A percentile compares a stretch with the other conserved stretches of the same genome.
phyloP scores from a whole-genome alignment of 2,113 vertebrate genomes.

The Carassius carassius region DNA sequence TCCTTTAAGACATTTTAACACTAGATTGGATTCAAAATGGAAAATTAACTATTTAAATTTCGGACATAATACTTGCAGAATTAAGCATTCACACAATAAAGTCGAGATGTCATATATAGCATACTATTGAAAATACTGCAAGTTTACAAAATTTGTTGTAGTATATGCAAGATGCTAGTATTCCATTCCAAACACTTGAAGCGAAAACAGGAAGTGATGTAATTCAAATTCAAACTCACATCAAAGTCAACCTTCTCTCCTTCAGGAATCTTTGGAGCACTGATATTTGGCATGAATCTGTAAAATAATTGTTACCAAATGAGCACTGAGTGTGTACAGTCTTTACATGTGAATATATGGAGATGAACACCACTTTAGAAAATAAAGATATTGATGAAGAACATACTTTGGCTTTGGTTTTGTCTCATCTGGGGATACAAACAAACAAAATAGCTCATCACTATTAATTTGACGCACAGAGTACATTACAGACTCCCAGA shows the following conservation, averaged over 20 bases:
- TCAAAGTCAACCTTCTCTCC: conserved; percentile 78
- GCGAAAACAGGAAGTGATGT: background rate
- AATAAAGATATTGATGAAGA: background rate
- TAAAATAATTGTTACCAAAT: conserved; percentile 13
- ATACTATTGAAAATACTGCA: background rate
- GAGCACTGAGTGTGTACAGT: background rate
- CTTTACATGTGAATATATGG: background rate
- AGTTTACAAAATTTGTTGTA: background rate
- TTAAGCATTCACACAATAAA: background rate
- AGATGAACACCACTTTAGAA: background rate
- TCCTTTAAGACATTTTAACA: background rate
- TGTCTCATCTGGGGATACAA: conserved; percentile 64
- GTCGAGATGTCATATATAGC: background rate
- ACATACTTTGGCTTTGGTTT: conserved; percentile 75
- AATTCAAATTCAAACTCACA: conserved; percentile 55
- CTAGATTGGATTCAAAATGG: background rate
- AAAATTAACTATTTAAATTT: background rate
- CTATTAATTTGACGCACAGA: background rate
- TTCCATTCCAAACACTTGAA: background rate
- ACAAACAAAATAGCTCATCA: background rate
- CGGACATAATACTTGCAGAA: background rate
- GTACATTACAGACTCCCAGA: background rate
- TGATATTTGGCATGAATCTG: conserved; percentile 64
- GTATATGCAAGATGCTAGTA: background rate
- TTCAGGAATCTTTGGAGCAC: conserved; percentile 73